These are phyloP conservation scores for Camelus dromedarius DNA, from an alignment of 2,113 vertebrate species.

Conservation along the genomic window DNA sequence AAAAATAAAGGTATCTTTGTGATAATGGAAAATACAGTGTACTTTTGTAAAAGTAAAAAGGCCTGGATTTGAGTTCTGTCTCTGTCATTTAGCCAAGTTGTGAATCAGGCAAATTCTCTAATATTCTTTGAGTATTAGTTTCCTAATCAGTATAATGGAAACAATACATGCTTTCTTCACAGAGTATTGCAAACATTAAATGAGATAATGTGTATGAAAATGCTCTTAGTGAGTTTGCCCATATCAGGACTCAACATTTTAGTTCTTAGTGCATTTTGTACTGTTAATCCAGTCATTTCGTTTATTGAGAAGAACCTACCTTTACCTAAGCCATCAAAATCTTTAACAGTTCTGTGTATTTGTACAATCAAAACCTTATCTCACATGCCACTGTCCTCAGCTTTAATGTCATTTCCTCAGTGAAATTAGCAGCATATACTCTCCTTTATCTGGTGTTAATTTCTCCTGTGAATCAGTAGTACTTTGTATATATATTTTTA, in stretches of 20 bases:
- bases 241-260: not conserved
- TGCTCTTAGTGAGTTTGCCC: not conserved
- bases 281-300: not conserved
- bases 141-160: slow-evolving; percentile 8
- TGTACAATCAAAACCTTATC: not conserved
- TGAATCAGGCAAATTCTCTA: not conserved
- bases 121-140: slow-evolving; percentile 38
- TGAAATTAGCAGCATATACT: not conserved
- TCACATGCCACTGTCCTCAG: not conserved
- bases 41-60: not conserved
- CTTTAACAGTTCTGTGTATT: not conserved
- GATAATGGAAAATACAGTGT: not conserved
- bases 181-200: not conserved
- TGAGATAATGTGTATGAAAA: not conserved
- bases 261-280: not conserved
- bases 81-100: not conserved
- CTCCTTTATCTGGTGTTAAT: not conserved
- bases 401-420: slow-evolving; percentile 20
- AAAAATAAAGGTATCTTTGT: not conserved
- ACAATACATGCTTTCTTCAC: not conserved
- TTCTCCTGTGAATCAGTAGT: not conserved
- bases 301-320: not conserved
- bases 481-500: not conserved
- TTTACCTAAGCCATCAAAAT: not conserved
- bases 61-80: not conserved